phyloP scores from a whole-genome alignment of 2,797 vertebrate genomes.

The Dendrocincla fuliginosa region DNA sequence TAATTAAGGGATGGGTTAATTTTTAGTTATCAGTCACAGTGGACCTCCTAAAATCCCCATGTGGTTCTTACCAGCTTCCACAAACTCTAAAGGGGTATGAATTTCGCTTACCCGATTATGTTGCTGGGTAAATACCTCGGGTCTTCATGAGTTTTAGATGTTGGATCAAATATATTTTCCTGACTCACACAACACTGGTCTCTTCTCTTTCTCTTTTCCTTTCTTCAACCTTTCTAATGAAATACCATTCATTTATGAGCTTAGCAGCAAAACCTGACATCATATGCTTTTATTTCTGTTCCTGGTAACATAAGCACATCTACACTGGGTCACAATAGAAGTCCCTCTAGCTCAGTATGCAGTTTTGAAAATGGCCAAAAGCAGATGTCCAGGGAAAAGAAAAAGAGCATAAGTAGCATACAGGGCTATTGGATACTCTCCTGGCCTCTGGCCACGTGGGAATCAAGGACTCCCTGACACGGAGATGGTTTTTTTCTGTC shows the following conservation, averaged over 20 bases:
- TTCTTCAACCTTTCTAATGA: neutral
- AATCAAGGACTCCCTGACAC: neutral
- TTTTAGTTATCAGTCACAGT: neutral
- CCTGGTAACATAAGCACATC: neutral
- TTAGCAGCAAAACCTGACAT: neutral
- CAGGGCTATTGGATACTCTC: neutral
- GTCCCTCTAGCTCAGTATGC: neutral
- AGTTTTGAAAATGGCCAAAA: neutral
- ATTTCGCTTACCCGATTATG: neutral
- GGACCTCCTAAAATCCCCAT: neutral
- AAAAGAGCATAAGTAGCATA: neutral
- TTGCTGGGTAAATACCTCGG: neutral
- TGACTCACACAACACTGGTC: neutral
- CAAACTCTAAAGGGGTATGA: neutral
- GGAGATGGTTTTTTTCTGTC: neutral
- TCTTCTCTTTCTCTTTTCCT: neutral
- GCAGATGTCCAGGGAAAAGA: neutral
- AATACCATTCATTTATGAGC: neutral
- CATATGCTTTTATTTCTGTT: neutral
- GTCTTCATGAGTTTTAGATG: neutral
- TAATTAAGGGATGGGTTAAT: neutral
- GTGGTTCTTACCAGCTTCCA: neutral
- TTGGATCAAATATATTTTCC: neutral
- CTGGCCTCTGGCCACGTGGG: neutral
- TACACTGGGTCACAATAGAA: neutral